phyloP scores from a whole-genome alignment of 30 jellyfish, hydroid and myxozoan genomes.

The Sanderia malayensis region DNA sequence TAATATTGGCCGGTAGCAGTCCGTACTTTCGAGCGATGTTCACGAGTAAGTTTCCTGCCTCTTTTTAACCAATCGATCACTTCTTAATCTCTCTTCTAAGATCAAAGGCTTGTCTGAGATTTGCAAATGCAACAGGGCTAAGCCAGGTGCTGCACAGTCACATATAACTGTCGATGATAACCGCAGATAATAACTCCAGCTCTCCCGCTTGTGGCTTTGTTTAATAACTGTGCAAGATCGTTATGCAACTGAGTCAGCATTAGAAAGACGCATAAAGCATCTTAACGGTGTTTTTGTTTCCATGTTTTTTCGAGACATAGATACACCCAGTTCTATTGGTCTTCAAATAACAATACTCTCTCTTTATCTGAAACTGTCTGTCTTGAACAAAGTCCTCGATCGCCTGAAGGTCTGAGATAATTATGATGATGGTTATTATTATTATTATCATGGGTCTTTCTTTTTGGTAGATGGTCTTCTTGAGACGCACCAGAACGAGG shows the following conservation, averaged over 20 bases:
- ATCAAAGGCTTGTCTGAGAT: not conserved
- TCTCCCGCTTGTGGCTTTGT: not conserved
- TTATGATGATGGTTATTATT: no score
- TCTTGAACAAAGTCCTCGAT: no score
- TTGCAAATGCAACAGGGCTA: not conserved
- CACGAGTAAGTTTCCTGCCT: slow-evolving; percentile 63
- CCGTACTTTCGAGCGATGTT: slow-evolving; percentile 97
- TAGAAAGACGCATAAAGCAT: no score
- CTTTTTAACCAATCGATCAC: no score
- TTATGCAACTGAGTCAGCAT: no score
- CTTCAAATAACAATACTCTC: no score
- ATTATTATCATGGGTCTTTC: no score
- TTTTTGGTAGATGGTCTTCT: slow-evolving; percentile 77
- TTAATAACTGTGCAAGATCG: not conserved
- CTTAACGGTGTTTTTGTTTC: no score
- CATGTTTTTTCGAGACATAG: no score
- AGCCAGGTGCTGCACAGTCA: not conserved
- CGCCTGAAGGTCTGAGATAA: no score
- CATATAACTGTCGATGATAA: not conserved
- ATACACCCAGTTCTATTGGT: no score
- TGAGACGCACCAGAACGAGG: slow-evolving; percentile 71
- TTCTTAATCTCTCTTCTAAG: not conserved
- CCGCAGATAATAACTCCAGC: not conserved
- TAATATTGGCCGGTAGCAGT: slow-evolving; percentile 89
- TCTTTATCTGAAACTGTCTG: no score